Conservation (phyloP, 2,113 vertebrate genomes). For the Cinclus mexicanus region DNA sequence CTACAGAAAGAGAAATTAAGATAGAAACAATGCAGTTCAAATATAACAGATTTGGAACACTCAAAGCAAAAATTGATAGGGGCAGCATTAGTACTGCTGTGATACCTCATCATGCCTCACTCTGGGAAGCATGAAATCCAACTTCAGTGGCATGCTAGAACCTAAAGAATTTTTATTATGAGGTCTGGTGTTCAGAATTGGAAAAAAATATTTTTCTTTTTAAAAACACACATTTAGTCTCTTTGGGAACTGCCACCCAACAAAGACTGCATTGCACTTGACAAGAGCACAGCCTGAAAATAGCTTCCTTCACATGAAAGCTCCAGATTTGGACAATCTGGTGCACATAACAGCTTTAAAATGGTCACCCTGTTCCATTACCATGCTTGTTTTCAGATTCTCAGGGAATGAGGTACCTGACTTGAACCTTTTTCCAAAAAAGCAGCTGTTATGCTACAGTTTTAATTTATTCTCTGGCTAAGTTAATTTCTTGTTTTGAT, state of each 20-base stretch:
- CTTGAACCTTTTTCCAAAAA: not conserved
- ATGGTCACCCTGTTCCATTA: not conserved
- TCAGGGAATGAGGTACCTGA: not conserved
- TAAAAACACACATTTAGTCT: not conserved
- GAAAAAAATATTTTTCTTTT: not conserved
- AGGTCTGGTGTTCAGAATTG: not conserved
- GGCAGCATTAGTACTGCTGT: not conserved
- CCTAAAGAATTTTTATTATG: not conserved
- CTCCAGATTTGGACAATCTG: not conserved
- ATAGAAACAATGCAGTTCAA: not conserved
- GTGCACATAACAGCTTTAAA: not conserved
- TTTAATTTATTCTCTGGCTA: conserved; percentile 23
- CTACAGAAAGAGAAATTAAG: not conserved
- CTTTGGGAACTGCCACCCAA: not conserved
- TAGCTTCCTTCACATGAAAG: not conserved
- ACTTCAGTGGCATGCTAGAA: not conserved
- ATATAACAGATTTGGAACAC: not conserved
- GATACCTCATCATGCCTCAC: not conserved
- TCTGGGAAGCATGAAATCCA: not conserved
- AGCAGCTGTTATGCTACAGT: not conserved
- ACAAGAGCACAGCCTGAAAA: not conserved
- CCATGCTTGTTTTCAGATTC: not conserved
- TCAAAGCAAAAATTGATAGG: not conserved
- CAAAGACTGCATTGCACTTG: not conserved
- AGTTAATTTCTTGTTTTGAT: conserved; percentile 20